phyloP scores from a whole-genome alignment of 2,113 vertebrate genomes.

The Gavia stellata region DNA sequence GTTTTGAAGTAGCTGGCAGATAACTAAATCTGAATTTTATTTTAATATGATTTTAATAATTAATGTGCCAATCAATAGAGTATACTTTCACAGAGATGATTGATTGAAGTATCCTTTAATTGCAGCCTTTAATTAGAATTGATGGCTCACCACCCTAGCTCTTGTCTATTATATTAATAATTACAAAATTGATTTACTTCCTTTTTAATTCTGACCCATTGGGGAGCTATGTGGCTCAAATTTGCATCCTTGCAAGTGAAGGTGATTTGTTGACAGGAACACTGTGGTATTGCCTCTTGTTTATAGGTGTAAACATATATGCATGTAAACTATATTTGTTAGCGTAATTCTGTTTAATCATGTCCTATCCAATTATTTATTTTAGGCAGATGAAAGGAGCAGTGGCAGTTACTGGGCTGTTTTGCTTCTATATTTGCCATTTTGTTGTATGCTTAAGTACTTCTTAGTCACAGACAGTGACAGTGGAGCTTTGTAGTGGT shows the following conservation, averaged over 20 bases:
- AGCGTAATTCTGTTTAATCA: background rate
- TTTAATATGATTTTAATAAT: conserved; percentile 61
- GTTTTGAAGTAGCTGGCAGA: conserved; percentile 22
- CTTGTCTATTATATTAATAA: conserved; percentile 66
- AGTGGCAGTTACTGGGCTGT: background rate
- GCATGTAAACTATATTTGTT: background rate
- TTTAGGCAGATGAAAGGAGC: background rate
- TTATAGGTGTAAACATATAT: background rate
- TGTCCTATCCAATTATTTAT: background rate
- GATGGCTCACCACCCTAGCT: conserved; percentile 26
- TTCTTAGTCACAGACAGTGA: background rate
- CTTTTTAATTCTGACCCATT: conserved; percentile 36
- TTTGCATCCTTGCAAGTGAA: conserved; percentile 6
- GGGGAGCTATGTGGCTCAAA: background rate
- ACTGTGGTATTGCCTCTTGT: background rate
- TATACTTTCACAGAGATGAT: conserved; percentile 34
- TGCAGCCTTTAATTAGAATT: conserved; percentile 62
- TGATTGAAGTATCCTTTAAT: conserved; percentile 64
- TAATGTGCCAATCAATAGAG: conserved; percentile 56
- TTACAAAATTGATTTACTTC: conserved; percentile 55
- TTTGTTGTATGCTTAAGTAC: background rate
- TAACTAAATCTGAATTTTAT: conserved; percentile 45
- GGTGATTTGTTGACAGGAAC: background rate
- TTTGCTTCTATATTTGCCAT: background rate
- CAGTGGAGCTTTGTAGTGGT: background rate